phyloP scores from a whole-genome alignment of 2,113 vertebrate species.

The Phalacrocorax carbo region DNA sequence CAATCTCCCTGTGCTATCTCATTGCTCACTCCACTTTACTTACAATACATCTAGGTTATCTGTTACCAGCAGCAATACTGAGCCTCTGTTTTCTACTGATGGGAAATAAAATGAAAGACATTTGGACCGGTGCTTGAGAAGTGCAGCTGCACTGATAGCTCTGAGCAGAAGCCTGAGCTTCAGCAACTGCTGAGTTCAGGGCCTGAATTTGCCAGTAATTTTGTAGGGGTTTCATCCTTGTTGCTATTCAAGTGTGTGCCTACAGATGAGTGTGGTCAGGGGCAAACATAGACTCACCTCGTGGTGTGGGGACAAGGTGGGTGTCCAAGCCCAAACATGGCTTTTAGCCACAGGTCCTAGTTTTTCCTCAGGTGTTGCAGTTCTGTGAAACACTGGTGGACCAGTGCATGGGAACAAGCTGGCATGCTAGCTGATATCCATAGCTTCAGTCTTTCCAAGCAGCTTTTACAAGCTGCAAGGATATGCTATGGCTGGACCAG shows the following conservation, averaged over 20 bases:
- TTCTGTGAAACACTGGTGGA: background rate
- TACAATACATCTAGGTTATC: background rate
- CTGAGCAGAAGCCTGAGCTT: background rate
- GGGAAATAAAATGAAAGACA: background rate
- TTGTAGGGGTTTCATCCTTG: background rate
- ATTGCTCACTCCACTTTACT: accelerated
- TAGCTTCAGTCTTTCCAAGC: background rate
- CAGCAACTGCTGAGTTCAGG: background rate
- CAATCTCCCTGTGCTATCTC: background rate
- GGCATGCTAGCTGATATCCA: background rate
- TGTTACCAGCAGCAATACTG: background rate
- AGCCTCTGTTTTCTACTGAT: background rate
- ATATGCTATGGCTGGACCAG: accelerated
- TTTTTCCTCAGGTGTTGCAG: background rate
- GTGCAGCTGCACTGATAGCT: background rate
- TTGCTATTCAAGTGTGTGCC: background rate
- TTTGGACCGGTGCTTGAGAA: background rate
- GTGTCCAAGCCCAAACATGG: accelerated
- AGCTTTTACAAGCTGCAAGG: background rate
- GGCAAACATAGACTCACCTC: accelerated
- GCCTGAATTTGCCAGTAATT: background rate
- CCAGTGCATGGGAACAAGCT: accelerated
- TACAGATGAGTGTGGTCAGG: background rate
- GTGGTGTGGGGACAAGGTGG: accelerated
- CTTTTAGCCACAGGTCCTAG: background rate